Base-by-base conservation (phyloP, 2,113 vertebrate genomes). In the Ceyx margarethae region DNA sequence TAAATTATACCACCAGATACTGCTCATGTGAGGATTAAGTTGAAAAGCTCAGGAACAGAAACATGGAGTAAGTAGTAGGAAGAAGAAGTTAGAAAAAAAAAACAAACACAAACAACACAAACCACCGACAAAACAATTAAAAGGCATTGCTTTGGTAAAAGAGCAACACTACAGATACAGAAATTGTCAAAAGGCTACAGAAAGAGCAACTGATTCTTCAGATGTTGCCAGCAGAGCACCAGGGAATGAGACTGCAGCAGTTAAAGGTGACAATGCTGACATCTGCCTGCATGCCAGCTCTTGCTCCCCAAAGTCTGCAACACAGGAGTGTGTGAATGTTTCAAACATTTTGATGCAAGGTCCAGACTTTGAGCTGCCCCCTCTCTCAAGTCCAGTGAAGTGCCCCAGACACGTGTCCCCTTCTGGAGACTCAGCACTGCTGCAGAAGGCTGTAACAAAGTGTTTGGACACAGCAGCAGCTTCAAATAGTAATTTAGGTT, bases 1-100 rank as follows among this genome's bases (percentile, higher is more conserved):
- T 23, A 81, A 60, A 83, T 54, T 81, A 31, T 53, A 61, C 46
- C 35, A 61, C 35, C 25, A 79, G 37, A 22, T 66, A 85, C n/a
- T 50, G 62, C 26, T 28, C 60, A 45, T 29, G 62, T 29, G 28
- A 78, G 48, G 26, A 78, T 62, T 62, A 40, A 71, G 14, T 25
- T 72, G 84, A 64, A 93, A 94, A 90, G 54, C n/a, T 87, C 15
- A 93, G 86, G 35, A 89, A 84, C 23, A 82, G 74, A 79, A 89
- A 73, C 4, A 14, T 0, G 53, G 37, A 53, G 64, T 31, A 79
- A 87, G 26, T 19, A 62, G 46, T 22, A 91, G 29, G 37, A 85
- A 33, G 3, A 66, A 28, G 33, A 79, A 81, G 45, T 37, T 72
- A 26, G 6, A 3, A 51, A 81, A 42, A 65, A 23, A 4, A 3